These are phyloP conservation scores for Carapus acus DNA, from an alignment of 2,797 vertebrate species.

Conservation along the genomic window DNA sequence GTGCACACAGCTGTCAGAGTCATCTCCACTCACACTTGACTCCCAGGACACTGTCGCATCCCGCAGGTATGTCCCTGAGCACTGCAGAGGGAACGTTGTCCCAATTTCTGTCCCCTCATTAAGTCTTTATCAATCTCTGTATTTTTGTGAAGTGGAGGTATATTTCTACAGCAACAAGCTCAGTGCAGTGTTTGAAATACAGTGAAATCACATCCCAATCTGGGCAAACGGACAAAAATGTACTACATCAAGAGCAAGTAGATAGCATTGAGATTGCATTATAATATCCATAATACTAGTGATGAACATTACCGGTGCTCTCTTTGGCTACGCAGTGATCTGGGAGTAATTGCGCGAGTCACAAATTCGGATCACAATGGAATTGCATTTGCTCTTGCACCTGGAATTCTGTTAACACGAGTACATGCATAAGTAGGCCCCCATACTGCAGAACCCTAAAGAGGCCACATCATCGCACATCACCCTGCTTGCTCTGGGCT, in stretches of 20 bases:
- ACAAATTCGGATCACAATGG: slow-evolving; percentile 36
- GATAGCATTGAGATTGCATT: background rate
- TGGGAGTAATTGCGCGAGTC: slow-evolving; percentile 34
- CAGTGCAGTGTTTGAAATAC: background rate
- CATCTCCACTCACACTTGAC: slow-evolving; percentile 25
- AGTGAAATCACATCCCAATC: background rate
- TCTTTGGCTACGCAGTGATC: slow-evolving; percentile 18
- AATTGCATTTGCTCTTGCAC: slow-evolving; percentile 43
- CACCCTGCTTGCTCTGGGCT: slow-evolving; percentile 50
- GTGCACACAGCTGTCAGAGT: slow-evolving; percentile 37
- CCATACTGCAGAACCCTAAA: slow-evolving; percentile 42
- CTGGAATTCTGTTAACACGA: slow-evolving; percentile 38
- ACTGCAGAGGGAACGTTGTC: slow-evolving; percentile 41
- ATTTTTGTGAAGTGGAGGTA: slow-evolving; percentile 12
- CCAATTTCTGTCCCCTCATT: slow-evolving; percentile 45
- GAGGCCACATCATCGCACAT: slow-evolving; percentile 47
- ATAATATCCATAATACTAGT: too few species aligned
- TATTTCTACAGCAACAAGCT: slow-evolving; percentile 14
- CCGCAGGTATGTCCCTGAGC: slow-evolving; percentile 36
- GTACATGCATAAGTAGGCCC: slow-evolving; percentile 58
- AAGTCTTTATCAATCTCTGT: slow-evolving; percentile 24
- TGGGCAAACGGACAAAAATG: background rate
- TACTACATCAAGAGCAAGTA: too few species aligned
- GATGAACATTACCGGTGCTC: slow-evolving; percentile 15
- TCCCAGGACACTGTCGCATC: slow-evolving; percentile 33